Evolutionary conservation across 2,797 vertebrate genomes (phyloP).

Genomic region (Myotis findleyi): DNA sequence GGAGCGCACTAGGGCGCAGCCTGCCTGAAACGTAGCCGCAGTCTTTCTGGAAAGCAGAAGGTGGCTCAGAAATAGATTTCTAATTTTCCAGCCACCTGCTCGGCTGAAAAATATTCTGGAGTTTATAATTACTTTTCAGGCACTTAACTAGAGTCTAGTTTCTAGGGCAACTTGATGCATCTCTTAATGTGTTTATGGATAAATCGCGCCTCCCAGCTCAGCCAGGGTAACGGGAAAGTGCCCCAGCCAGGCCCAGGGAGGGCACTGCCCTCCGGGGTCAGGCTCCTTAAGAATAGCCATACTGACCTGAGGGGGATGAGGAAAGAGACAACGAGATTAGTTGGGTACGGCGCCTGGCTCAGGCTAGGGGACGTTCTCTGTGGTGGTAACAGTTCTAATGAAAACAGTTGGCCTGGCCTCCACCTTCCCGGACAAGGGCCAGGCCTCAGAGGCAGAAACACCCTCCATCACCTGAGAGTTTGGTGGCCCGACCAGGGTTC

Average conservation of each 20-base stretch:
- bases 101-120: slow-evolving; percentile 84
- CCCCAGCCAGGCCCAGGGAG: neutral
- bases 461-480: neutral
- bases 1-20: neutral
- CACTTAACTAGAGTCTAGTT: slow-evolving; percentile 84
- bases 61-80: slow-evolving; percentile 86
- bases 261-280: neutral
- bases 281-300: neutral
- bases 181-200: slow-evolving; percentile 73
- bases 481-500: neutral
- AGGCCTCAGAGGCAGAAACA: neutral
- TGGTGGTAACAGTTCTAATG: neutral
- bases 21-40: slow-evolving; percentile 59
- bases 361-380: neutral
- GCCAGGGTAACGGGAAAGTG: neutral
- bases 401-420: neutral
- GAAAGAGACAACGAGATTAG: neutral
- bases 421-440: neutral
- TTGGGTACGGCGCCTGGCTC: neutral
- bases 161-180: slow-evolving; percentile 86
- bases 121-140: slow-evolving; percentile 87
- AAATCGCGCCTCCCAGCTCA: slow-evolving; percentile 55
- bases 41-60: slow-evolving; percentile 84
- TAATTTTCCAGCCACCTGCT: slow-evolving; percentile 86
- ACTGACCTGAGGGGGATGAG: neutral